phyloP scores from a whole-genome alignment of 2,888 invertebrate genomes.

The Linnaemya vulpina region DNA sequence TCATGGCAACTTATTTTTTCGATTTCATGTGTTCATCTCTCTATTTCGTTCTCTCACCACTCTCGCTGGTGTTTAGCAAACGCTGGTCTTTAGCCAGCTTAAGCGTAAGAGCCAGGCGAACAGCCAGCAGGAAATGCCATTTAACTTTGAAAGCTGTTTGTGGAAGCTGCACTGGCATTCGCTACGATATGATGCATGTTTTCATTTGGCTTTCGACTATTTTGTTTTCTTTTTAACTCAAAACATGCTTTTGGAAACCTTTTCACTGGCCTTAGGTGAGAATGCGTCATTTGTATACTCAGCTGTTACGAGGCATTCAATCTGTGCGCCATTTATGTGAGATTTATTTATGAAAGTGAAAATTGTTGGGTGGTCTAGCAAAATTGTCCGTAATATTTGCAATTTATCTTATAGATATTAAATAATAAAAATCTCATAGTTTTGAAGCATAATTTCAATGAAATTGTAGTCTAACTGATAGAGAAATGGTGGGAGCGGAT shows the following conservation, averaged over 20 bases:
- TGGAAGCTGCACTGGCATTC: slow-evolving; percentile 67
- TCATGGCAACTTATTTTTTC: slow-evolving; percentile 51
- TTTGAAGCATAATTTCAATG: slow-evolving; percentile 1
- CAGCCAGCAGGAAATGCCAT: slow-evolving; percentile 68
- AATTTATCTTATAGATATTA: slow-evolving; percentile 43
- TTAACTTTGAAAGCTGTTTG: slow-evolving; percentile 67
- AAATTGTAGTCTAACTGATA: neutral
- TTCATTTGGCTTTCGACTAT: neutral
- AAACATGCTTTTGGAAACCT: slow-evolving; percentile 28
- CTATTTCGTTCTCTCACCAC: neutral
- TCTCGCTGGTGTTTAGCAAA: neutral
- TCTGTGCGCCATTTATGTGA: slow-evolving; percentile 20
- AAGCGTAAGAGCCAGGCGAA: neutral
- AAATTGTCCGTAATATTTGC: slow-evolving; percentile 28
- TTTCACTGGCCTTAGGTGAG: slow-evolving; percentile 52
- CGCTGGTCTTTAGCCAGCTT: slow-evolving; percentile 17
- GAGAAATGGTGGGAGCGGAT: neutral
- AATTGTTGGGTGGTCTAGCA: slow-evolving; percentile 65
- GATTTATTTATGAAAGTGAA: slow-evolving; percentile 65
- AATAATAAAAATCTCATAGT: slow-evolving; percentile 5
- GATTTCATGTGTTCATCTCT: neutral
- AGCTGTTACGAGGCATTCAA: slow-evolving; percentile 7
- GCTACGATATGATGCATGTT: slow-evolving; percentile 52
- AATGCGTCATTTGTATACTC: slow-evolving; percentile 29
- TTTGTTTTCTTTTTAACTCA: neutral